Base-by-base conservation (phyloP, 1,140 invertebrate genomes). In the Alviniconcha marisindica region DNA sequence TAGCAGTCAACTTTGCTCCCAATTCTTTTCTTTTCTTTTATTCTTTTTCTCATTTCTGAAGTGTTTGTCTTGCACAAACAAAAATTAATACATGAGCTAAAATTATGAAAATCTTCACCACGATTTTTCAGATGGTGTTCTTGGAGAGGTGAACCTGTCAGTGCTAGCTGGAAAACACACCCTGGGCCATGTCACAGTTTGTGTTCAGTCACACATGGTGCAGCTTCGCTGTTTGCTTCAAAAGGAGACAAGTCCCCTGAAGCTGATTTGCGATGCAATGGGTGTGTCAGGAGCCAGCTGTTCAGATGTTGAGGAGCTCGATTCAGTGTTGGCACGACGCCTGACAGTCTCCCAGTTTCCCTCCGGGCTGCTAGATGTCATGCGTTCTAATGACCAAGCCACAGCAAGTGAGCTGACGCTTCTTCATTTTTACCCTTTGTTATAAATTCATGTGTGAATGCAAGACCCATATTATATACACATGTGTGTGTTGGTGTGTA, bases 141-240 rank as follows among this genome's bases (percentile, higher is more conserved):
- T 10, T 48, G 44, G 44, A 48, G 44, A 48, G 18, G 18, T 48
- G 7, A 48, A 48, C 7, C 18, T 48, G 5, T 10, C 44, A 5
- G 5, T 48, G 44, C 18, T 48, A 18, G 44, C 44, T 48, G 73
- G 51, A 15, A 54, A 82, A 24, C 81, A 82, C 18, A 63, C n/a
- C 44, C 12, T 82, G 31, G 71, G 71, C 0, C 24, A 63, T 1
- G 51, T 18, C 3, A 24, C 54, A 0, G 2, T 82, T 4, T n/a
- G n/a, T n/a, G 56, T 82, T 28, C 33, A 38, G 12, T 40, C 81
- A 10, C 31, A 36, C 4, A 36, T 63, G 56, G 81, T 40, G 21
- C 81, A 76, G 71, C 71, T 82, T 18, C 48, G 12, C 14, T 36
- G 31, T 14, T 28, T 82, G 7, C 38, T 82, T 33, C 33, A 82